Base-by-base conservation (phyloP, 1,140 invertebrate genomes). In the Saccostrea glomerata region DNA sequence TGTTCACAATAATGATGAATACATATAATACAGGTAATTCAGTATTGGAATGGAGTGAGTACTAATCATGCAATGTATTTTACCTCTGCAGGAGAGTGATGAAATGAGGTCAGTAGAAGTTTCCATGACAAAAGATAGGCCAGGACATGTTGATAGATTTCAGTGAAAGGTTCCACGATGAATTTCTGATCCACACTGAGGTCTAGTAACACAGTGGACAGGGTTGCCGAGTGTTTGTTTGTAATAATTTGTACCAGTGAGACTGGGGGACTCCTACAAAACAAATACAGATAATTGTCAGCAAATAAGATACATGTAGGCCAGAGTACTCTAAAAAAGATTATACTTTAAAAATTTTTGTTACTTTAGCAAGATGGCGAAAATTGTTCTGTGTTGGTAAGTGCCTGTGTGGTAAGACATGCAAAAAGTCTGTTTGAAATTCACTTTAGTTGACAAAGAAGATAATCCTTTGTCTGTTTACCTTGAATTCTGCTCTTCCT, bases 101-200 rank as follows among this genome's bases (percentile, higher is more conserved):
- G 96, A 92, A 97, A 97, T 83, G 97, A 96, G 54, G 96, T 94
- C n/a, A 98, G 93, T 15, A 97, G 92, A 73, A 97, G 95, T 91
- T 96, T 96, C 97, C 98, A 98, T 5, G 96, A 93, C 0, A 98
- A 93, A 56, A 98, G 94, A 94, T 97, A 98, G 25, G 96, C 96
- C 82, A 96, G 84, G 96, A 96, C 17, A 95, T 96, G 86, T 25
- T 84, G 82, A 84, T 96, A 97, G 7, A 96, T 95, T 89, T 97
- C 96, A 1, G 96, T 96, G 88, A 95, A 95, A 6, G 96, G 96
- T 90, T 96, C 93, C 82, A 97, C 95, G 23, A 94, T 95, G 88
- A 96, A 96, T 89, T 95, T 96, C 90, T 97, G 96, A 17, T 96
- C 97, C 88, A 95, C 87, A 30, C 70, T 88, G n/a, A 91, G 93